These are phyloP conservation scores for Periophthalmus magnuspinnatus DNA, from an alignment of 2,797 vertebrate genomes.

Conservation along the genomic window DNA sequence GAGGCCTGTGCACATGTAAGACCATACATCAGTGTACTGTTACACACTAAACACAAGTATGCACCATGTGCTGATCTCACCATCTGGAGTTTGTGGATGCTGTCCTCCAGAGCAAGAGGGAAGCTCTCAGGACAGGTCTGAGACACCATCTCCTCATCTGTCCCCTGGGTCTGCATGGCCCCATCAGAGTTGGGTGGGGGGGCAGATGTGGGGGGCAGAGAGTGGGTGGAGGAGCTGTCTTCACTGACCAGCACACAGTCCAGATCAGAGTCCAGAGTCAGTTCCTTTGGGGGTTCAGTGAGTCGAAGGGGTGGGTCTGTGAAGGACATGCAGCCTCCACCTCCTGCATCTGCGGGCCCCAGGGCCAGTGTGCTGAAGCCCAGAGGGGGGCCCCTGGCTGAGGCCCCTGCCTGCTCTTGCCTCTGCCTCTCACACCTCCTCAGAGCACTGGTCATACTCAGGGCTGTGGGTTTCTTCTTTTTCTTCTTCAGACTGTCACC, in stretches of 20 bases:
- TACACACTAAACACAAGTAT: too few relatives aligned
- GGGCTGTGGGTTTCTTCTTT: conserved; percentile 67
- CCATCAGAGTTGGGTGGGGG: background rate
- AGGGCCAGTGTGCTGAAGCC: conserved; percentile 3
- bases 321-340: conserved; percentile 49
- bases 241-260: conserved; percentile 82
- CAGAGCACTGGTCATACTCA: conserved; percentile 90
- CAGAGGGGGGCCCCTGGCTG: background rate
- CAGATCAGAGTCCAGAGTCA: conserved; percentile 83
- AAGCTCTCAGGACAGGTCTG: conserved; percentile 57
- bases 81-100: conserved; percentile 44
- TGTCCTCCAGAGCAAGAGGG: conserved; percentile 44
- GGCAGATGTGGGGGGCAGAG: background rate
- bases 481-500: conserved; percentile 71
- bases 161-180: background rate
- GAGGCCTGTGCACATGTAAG: conserved; percentile 75
- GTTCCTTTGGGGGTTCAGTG: conserved; percentile 82
- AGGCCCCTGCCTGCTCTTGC: conserved; percentile 1
- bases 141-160: background rate
- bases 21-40: background rate
- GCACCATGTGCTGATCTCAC: conserved; percentile 31
- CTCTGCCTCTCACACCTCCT: conserved; percentile 83
- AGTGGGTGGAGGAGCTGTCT: conserved; percentile 59
- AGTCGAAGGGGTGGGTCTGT: conserved; percentile 84
- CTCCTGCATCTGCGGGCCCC: conserved; percentile 51